Base-by-base conservation (phyloP, 2,113 vertebrate species). In the Pampusana beccarii region DNA sequence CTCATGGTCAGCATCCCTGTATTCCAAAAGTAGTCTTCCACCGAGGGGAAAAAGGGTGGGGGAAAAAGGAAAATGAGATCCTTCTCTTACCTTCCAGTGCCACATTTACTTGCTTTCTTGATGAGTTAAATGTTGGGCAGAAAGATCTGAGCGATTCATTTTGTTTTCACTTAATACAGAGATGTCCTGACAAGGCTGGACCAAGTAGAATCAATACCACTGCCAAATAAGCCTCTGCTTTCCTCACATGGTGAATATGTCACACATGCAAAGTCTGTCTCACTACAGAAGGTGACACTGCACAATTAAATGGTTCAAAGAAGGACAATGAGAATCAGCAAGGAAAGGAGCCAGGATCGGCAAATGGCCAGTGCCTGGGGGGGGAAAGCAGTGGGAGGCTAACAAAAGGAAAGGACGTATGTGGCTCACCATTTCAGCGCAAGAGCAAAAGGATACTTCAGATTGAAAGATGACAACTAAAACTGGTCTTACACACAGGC, bases 171-270 rank as follows among this genome's bases (percentile, higher is more conserved):
- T 75, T 69, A 80, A 26, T 26, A 42, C 1, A 5, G 50, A 77
- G 29, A 57, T 53, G 25, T 34, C 64, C 24, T 53, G 44, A 69
- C 44, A 29, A 29, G 60, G 70, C 60, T 13, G 28, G 46, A 42
- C 10, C 46, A 33, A 71, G 70, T 28, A 54, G 57, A 58, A 66
- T 26, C 58, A 29, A 13, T 13, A 29, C 13, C 8, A 6, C 21
- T 25, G 31, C 21, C 65, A 70, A 81, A 5, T 21, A 70, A 70
- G 18, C 38, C 46, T 61, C 60, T 62, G 40, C 48, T 40, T 69
- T 72, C 66, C 42, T 69, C 54, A 44, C 4, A 0, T 15, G 33
- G 33, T 5, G 15, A 71, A 53, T 8, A 44, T 0, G 0, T 46
- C 33, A 44, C 19, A 38, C 1, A 2, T 9, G 38, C 29, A 51